Evolutionary conservation across 2,797 vertebrate genomes (phyloP).

Genomic region (Pipistrellus pygmaeus): DNA sequence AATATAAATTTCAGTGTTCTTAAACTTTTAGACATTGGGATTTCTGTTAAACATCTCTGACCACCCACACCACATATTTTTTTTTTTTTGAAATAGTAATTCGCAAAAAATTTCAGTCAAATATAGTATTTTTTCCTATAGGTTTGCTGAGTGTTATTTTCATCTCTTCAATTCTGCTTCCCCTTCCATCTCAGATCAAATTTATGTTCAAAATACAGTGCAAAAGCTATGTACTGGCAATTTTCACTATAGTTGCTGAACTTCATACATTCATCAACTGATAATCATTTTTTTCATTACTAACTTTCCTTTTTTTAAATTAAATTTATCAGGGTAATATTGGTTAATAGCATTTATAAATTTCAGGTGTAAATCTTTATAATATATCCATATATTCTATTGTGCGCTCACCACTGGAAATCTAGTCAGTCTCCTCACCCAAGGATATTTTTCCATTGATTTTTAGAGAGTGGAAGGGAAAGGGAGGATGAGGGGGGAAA

Average conservation of each 20-base stretch:
- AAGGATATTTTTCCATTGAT: too few relatives aligned
- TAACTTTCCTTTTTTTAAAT: neutral
- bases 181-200: neutral
- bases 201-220: neutral
- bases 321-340: neutral
- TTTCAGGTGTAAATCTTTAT: neutral
- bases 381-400: neutral
- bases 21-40: neutral
- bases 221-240: neutral
- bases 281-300: neutral
- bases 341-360: neutral
- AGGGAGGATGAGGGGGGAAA: too few relatives aligned
- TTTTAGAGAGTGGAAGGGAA: too few relatives aligned
- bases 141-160: neutral
- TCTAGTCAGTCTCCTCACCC: neutral
- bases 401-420: neutral
- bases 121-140: neutral
- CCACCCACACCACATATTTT: neutral
- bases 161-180: constrained; percentile 25
- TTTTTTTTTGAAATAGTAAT: neutral
- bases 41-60: neutral
- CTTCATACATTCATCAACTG: neutral
- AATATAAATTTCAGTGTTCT: constrained; percentile 37
- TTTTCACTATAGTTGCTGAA: constrained; percentile 49
- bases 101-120: constrained; percentile 42